Base-by-base conservation (phyloP, 2,113 vertebrate genomes). In the Cephalopholis sonnerati region DNA sequence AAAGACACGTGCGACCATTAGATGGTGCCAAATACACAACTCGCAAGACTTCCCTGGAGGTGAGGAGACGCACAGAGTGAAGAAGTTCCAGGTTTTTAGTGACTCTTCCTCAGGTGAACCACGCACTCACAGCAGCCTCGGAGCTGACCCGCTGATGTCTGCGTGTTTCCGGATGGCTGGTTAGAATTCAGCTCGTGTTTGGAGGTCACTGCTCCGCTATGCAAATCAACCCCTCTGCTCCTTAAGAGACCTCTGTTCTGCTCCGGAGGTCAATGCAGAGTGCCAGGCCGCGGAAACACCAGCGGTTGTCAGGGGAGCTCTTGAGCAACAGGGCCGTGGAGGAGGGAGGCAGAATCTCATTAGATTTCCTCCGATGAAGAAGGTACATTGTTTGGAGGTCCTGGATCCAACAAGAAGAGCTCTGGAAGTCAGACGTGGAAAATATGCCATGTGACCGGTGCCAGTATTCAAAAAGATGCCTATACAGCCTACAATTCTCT, bases 231-330 rank as follows among this genome's bases (percentile, higher is more conserved):
- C 72, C 53, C 74, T 55, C 32, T 17, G 69, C 73, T 87, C 86
- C 87, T 94, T 88, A 95, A 95, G 92, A 88, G 94, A 89, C 81
- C 92, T 94, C 93, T 96, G 95, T 96, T 95, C 91, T 74, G 85
- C 71, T 85, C 78, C 39, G 61, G 90, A 41, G 93, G 93, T 95
- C 93, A 93, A 65, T 10, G 72, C 77, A 1, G 77, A 85, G 85
- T 66, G 41, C 82, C 62, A 44, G 89, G 83, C 91, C 87, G 83
- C 87, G 84, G 93, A 92, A 93, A 94, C 93, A 90, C 73, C 89
- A 92, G 87, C 77, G 91, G 94, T 96, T 95, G 94, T 94, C 93
- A 95, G 92, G 94, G 93, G 90, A 87, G 89, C 92, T 91, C 84
- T 90, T 87, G 88, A 92, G 91, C 93, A 92, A 94, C 91, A 89